Evolutionary conservation across 1,140 invertebrate species (phyloP).

Genomic region (Drosophila azteca): DNA sequence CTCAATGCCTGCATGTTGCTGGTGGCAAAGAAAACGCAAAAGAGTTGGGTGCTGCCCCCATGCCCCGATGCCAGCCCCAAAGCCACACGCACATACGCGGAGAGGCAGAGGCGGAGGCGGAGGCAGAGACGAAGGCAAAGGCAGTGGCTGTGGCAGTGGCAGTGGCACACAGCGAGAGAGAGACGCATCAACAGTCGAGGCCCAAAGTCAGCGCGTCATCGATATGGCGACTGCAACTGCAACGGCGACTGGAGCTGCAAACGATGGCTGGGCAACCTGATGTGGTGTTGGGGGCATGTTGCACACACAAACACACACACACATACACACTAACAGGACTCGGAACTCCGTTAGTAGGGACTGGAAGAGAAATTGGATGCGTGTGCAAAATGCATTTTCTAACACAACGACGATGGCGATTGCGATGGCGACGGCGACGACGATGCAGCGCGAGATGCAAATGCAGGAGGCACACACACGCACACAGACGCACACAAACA

Average conservation of each 20-base stretch:
- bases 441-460: slow-evolving; percentile 70
- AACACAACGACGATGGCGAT: slow-evolving; percentile 64
- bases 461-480: slow-evolving; percentile 62
- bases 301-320: too few relatives aligned
- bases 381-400: slow-evolving; percentile 81
- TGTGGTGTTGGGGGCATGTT: neutral
- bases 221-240: slow-evolving; percentile 54
- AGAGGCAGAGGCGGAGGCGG: neutral
- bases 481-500: slow-evolving; percentile 31
- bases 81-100: slow-evolving; percentile 14
- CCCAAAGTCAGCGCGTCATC: slow-evolving; percentile 77
- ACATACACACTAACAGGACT: neutral
- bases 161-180: neutral
- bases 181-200: slow-evolving; percentile 65
- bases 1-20: slow-evolving; percentile 3
- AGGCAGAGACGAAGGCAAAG: too few relatives aligned
- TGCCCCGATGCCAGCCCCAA: slow-evolving; percentile 8
- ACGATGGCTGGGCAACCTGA: neutral
- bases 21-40: slow-evolving; percentile 67
- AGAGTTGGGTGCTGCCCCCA: slow-evolving; percentile 15
- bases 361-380: slow-evolving; percentile 73
- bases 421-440: slow-evolving; percentile 39
- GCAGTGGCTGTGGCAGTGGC: too few relatives aligned
- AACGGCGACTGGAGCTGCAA: slow-evolving; percentile 13
- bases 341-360: slow-evolving; percentile 26